phyloP scores from a whole-genome alignment of 1,140 invertebrate genomes.

The Meteorus sp. region DNA sequence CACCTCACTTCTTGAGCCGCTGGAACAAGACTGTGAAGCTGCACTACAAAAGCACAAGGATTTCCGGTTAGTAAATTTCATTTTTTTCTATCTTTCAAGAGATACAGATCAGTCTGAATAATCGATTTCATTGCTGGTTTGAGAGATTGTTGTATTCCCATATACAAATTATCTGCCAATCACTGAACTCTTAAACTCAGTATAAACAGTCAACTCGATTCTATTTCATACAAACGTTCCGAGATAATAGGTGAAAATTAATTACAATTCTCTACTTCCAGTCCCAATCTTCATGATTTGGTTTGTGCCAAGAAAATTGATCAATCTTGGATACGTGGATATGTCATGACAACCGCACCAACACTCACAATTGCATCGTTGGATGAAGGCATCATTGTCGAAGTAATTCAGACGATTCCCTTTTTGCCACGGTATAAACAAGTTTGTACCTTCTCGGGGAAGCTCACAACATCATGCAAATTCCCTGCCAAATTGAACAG shows the following conservation, averaged over 20 bases:
- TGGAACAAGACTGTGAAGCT: constrained; percentile 26
- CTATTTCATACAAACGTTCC: too few species aligned
- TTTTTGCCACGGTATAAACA: neutral
- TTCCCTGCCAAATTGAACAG: neutral
- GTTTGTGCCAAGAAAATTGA: constrained; percentile 32
- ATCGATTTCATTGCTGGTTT: too few species aligned
- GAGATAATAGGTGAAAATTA: too few species aligned
- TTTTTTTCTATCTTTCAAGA: constrained; percentile 10
- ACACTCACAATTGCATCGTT: constrained; percentile 33
- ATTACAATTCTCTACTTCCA: constrained; percentile 26
- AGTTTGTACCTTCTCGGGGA: neutral
- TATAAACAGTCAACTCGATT: too few species aligned
- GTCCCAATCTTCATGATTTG: constrained; percentile 38
- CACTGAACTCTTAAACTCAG: too few species aligned
- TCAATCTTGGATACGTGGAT: constrained; percentile 43
- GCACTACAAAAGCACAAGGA: neutral
- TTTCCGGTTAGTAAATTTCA: constrained; percentile 31
- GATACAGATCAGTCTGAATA: too few species aligned
- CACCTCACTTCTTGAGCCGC: constrained; percentile 20
- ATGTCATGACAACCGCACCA: constrained; percentile 29
- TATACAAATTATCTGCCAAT: too few species aligned
- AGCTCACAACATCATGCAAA: neutral
- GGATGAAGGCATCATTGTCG: constrained; percentile 37
- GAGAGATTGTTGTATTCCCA: too few species aligned
- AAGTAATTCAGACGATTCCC: constrained; percentile 1